Conservation (phyloP, 2,888 invertebrate genomes). For the Tenthredo livida region DNA sequence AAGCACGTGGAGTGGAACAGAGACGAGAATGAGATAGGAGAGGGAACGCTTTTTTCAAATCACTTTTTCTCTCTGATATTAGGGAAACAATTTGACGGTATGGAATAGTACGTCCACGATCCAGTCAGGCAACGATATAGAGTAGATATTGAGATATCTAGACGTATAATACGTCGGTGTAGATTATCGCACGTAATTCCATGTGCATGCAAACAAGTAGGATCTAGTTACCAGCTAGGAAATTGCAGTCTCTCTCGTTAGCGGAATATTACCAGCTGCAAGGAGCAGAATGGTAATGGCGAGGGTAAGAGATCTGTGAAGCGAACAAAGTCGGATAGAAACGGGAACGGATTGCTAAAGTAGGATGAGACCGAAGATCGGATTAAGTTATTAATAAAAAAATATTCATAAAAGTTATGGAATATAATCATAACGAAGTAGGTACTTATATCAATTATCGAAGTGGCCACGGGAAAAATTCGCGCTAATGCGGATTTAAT, state of each 20-base stretch:
- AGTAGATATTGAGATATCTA: neutral
- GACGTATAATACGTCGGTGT: neutral
- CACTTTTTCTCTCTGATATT: neutral
- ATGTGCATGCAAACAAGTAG: neutral
- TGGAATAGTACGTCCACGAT: neutral
- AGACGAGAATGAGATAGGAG: neutral
- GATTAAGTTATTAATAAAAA: neutral
- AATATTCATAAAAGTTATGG: neutral
- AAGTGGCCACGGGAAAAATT: no score
- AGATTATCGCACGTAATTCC: neutral
- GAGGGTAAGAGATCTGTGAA: neutral
- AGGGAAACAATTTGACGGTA: neutral
- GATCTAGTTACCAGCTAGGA: neutral
- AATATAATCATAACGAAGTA: neutral
- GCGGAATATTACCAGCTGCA: neutral
- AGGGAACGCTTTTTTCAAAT: neutral
- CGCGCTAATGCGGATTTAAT: neutral
- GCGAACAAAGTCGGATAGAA: neutral
- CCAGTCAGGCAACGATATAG: neutral
- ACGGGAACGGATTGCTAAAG: neutral
- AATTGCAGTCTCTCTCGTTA: neutral
- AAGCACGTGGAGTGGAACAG: neutral
- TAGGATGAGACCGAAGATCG: neutral
- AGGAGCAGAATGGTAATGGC: constrained; percentile 6
- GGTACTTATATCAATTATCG: no score